Base-by-base conservation (phyloP, 2,797 vertebrate genomes). In the Lates japonicus region DNA sequence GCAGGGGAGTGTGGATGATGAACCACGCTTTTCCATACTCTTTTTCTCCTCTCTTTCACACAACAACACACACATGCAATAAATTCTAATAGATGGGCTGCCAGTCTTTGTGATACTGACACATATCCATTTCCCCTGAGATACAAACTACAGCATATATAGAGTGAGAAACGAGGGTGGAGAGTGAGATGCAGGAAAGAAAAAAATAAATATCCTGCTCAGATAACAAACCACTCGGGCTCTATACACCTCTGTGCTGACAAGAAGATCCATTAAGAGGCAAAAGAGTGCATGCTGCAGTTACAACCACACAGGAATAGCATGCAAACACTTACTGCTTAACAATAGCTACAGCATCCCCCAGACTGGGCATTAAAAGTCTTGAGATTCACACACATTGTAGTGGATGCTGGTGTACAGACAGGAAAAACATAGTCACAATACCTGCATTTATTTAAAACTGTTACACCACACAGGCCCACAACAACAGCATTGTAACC, bases 261-360 rank as follows among this genome's bases (percentile, higher is more conserved):
- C 79, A 87, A 83, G 87, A 88, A 88, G 70, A 78, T 83, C 89
- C 79, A 89, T 91, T 88, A 86, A 78, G 74, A 78, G 61, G 62
- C 64, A 81, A 79, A 69, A 4, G 68, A 70, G 65, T 25, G 65
- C 78, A 70, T 17, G 31, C 60, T 65, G 83, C 48, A 59, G 71
- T 63, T 83, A 29, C 35, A 80, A 37, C 57, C 65, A 49, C 44
- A 62, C 31, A 16, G 74, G 64, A 81, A 81, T 41, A 55, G 42
- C 61, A 82, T 52, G 42, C 68, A 74, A 82, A 83, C 80, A 72
- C 37, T 31, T 7, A 48, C 66, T 63, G 37, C 35, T 73, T 49
- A 57, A 86, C 79, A 85, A 72, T 25, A 46, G 68, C 44, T 37
- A 52, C 58, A 54, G 48, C 57, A 51, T 63, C 39, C 46, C 46